Base-by-base conservation (phyloP, 1,140 invertebrate species). In the Drosophila pseudoobscura region DNA sequence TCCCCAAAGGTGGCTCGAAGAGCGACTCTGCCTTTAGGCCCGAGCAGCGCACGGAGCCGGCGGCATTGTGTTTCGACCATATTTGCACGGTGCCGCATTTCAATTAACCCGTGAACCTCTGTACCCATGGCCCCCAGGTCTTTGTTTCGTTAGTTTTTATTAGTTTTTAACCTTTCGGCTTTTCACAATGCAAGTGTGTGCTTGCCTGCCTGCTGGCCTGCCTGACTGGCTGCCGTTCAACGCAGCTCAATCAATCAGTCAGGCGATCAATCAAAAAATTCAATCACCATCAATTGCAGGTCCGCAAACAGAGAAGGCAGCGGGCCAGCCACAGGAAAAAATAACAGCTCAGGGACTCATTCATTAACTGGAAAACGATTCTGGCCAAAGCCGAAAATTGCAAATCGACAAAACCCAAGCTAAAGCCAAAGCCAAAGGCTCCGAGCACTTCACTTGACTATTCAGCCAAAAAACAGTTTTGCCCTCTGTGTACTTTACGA, bases 191-290 rank as follows among this genome's bases (percentile, higher is more conserved):
- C 54, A 61, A 39, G 35, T 39, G 35, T 13, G 49, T 41, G 15
- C 54, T 31, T 35, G 31, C 9, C 31, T 11, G 31, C 31, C 31
- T 4, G 31, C 9, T 2, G 9, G 31, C 2, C 35, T 11, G 35
- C 9, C 35, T 39, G 35, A 3, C 11, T 39, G 35, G 11, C 35
- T 39, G 35, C 35, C 11, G 11, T 39, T 39, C 11, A 39, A 45
- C 53, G 51, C 46, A 46, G 13, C 49, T 43, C 60, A 73, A 88
- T 88, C 70, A 87, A 82, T 82, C 83, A 78, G 82, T 82, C 83
- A 75, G 75, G 74, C 84, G 87, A 87, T 87, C 84, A 87, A 87
- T 88, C 83, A 88, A 79, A 82, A 80, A 71, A 83, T 76, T 74
- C 83, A 88, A 88, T 88, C 83, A 79, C 75, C 79, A 83, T 89